Evolutionary conservation across 2,113 vertebrate species (phyloP), one percentile per base, ranked within the genome.

Genomic region (Ceyx cyanopectus): DNA sequence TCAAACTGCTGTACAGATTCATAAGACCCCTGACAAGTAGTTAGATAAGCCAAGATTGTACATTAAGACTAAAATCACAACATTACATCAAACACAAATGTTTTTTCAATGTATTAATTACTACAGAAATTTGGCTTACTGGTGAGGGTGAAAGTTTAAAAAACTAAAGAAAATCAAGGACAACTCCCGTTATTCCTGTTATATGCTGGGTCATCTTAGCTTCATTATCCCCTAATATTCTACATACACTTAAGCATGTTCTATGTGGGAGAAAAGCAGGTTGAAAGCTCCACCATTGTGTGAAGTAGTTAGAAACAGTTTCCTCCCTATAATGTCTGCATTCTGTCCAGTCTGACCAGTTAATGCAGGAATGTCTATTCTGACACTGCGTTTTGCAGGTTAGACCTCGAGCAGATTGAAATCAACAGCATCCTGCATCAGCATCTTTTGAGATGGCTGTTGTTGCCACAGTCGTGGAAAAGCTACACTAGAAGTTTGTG

Each of bases 1-100:
- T 70, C 78, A 91, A 70, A 97, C 91, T 82, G 87, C 91, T 95
- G 62, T 32, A 97, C 95, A 96, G 94, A 95, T 93, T 91, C 75
- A 79, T 75, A 80, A 41, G 53, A 88, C 89, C 81, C 87, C 46
- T 87, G 86, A 95, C 56, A 45, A 94, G 58, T 27, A 94, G 75
- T 62, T 93, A 93, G 92, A 93, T 77, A 87, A 87, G 51, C 93
- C 92, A 94, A 89, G 70, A 79, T 62, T 16, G 34, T 41, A 78
- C 79, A 91, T 89, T 93, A 96, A 87, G 87, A 72, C 95, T 89
- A 89, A 93, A 93, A 87, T 79, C 74, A 82, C 82, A 91, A 29
- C 61, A 46, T 89, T 87, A 69, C 92, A 95, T 96, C 81, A 73
- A 97, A 92, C 63, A 53, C 63, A 85, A 95, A 76, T 83, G 69